phyloP scores from a whole-genome alignment of 2,888 invertebrate species.

The Macrostomum cliftonense region DNA sequence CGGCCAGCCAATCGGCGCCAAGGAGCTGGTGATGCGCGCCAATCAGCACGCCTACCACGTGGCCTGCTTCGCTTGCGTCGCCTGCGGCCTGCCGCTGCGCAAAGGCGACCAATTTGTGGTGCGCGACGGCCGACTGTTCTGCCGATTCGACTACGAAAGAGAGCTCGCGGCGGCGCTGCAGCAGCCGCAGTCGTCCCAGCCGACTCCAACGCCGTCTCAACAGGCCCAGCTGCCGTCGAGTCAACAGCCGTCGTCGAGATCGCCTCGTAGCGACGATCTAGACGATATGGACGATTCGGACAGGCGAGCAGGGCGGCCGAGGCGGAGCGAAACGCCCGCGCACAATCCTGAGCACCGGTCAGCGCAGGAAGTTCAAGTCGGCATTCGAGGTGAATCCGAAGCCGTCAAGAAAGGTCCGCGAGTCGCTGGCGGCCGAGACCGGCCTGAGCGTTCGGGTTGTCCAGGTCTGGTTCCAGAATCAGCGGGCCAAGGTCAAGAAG shows the following conservation, averaged over 20 bases:
- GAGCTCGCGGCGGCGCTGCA: constrained; percentile 64
- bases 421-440: constrained; percentile 90
- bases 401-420: constrained; percentile 70
- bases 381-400: constrained; percentile 95
- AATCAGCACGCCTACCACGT: constrained; percentile 71
- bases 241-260: not conserved
- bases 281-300: constrained; percentile 13
- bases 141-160: constrained; percentile 82
- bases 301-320: constrained; percentile 42
- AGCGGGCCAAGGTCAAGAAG: constrained; percentile 61
- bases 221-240: not conserved
- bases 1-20: constrained; percentile 65
- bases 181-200: constrained; percentile 41
- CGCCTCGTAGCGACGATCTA: not conserved
- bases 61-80: constrained; percentile 80
- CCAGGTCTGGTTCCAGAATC: constrained; percentile 99
- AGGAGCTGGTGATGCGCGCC: constrained; percentile 82
- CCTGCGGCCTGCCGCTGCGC: constrained; percentile 76
- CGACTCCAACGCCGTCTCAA: not conserved
- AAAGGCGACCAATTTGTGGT: constrained; percentile 88
- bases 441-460: constrained; percentile 91
- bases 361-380: constrained; percentile 86
- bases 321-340: constrained; percentile 67
- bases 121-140: constrained; percentile 76
- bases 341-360: constrained; percentile 88